Base-by-base conservation (phyloP, 2,113 vertebrate genomes). In the Pardalotus punctatus region DNA sequence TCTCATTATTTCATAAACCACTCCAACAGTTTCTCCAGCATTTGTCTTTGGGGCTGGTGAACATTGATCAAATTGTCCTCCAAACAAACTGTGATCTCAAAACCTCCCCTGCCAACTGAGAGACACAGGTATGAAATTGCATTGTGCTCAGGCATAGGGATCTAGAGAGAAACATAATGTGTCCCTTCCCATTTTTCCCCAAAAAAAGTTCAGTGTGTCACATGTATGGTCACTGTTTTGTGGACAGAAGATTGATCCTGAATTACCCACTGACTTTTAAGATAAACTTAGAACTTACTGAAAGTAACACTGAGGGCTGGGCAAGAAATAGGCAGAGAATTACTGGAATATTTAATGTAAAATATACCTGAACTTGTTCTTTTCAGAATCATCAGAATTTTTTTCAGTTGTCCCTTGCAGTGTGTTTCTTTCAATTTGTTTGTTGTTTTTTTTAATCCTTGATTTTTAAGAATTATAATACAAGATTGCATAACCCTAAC, bases 371-470 rank as follows among this genome's bases (percentile, higher is more conserved):
- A 76, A 33, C 16, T 48, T 86, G 22, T 6, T 77, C 9, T 28
- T 86, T 61, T 67, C 29, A 64, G 65, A 81, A 69, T 56, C 2
- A 3, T 7, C 38, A 45, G 72, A 74, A 16, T 31, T 1, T 2
- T 45, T 42, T 95, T 78, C 43, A 61, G 28, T 19, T 28, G 27
- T 73, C 36, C 12, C 27, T 48, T 54, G 31, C 74, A 58, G n/a
- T 7, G 79, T 83, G 6, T 25, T 80, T 61, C 51, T 45, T 62
- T 47, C 36, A 21, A 6, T 11, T 45, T 19, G 3, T 57, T 9
- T 3, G 4, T 10, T 24, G 14, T 0, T 12, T 48, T 33, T n/a
- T 15, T 5, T 29, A 11, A 12, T 45, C 57, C 47, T 22, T 27
- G 25, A 40, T n/a, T 3, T 51, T 64, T 35, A 79, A 84, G 74